Evolutionary conservation across 2,797 vertebrate species (phyloP), one percentile per base, ranked within the genome.

Genomic region (Chelon auratus): DNA sequence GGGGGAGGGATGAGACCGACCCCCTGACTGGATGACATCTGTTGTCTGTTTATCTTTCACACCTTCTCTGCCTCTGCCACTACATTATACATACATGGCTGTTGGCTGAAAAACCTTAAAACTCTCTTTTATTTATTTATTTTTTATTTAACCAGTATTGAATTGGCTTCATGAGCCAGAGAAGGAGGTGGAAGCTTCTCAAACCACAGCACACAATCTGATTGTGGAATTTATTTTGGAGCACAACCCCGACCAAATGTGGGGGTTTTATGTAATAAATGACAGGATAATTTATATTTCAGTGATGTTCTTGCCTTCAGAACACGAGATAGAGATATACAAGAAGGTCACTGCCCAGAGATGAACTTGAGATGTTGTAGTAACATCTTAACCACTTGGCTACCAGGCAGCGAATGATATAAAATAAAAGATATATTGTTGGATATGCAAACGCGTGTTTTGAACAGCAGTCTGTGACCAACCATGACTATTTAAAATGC

Each of bases 11-110:
- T 43, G 82, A 80, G 79, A 52, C 57, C 1, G 79, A 72, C 89
- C 83, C 73, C 83, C 86, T 39, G 81, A 77, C 63, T 67, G 77
- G 58, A 56, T 59, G 64, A 87, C 88, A 88, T 88, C 83, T 90
- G 87, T 77, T 74, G 75, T 85, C 75, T 86, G 75, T 81, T 85
- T 78, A 65, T 71, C 69, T 72, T 80, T 90, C 82, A 80, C 84
- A 87, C 84, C 70, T 42, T 54, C 57, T 63, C 62, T 37, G 1
- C 51, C 36, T 54, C 39, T 14, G 47, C 42, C 33, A 0, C 24
- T 10, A 24, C 48, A 60, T 62, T 36, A 45, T 10, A 40, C 33
- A 37, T 9, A 37, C 33, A 37, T 9, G 37, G 18, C 62, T 64
- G 54, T 42, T 54, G 20, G 59, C 58, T 43, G 36, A 24, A 63